Evolutionary conservation across 2,888 invertebrate genomes (phyloP), one percentile per base, ranked within the genome.

Genomic region (Drosophila greeni): DNA sequence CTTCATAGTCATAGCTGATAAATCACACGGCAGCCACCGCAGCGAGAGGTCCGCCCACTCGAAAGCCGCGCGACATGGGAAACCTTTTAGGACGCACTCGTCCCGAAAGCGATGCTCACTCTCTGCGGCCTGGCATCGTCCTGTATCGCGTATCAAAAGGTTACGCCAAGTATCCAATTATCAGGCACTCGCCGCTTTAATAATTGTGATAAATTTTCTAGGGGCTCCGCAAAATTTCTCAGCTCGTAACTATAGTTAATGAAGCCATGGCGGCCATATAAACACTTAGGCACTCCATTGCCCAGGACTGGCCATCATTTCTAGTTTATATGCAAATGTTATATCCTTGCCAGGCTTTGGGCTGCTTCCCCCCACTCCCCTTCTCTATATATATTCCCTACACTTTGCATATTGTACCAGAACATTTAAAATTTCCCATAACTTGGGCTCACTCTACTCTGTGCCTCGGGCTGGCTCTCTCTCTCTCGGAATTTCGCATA

Each of bases 281-380:
- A 61, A 24, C 61, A 61, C 61, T 61, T 62, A 31, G 51, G 42
- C 62, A 42, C 31, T 24, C 33, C 61, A 31, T 49, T 58, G 52
- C 16, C 33, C 43, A n/a, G 23, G n/a, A 42, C 61, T 36, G 51
- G 43, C 64, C 56, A 47, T 48, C 42, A 39, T 24, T 56, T 16
- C 39, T 61, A 49, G 80, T 74, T 70, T 76, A 72, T 70, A 80
- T 80, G 76, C 75, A 80, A 76, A 76, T 77, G 42, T 29, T 43
- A 72, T 70, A 58, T 66, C 61, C 57, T 62, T 68, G 61, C 68
- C 67, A 49, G 34, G n/a, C 20, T 18, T 71, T 58, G 53, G 59
- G 48, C 49, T 65, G 67, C 56, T 58, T 54, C 40, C 64, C n/a
- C n/a, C n/a, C n/a, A n/a, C n/a, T n/a, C n/a, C n/a, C 49, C 40